Base-by-base conservation (phyloP, 2,888 invertebrate species). In the Conchocele bisecta region DNA sequence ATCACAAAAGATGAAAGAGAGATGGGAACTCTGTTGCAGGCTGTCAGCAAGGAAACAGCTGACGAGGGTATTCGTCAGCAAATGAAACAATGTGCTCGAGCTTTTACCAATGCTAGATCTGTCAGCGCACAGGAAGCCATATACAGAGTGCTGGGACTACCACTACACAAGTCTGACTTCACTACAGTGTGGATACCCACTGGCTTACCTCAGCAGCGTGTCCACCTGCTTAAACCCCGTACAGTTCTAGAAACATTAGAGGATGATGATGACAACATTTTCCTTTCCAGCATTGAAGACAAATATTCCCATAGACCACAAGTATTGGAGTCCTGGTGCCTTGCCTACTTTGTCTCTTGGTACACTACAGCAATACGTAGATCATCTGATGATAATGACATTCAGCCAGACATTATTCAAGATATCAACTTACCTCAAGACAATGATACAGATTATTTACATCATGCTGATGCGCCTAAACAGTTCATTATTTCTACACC, bases 1-100 rank as follows among this genome's bases (percentile, higher is more conserved):
- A 35, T 59, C 33, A 59, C 59, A 46, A 58, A 41, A 58, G 44
- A 58, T 17, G 58, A 58, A 35, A 41, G 58, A 41, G 58, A 58
- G 11, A 42, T 58, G 26, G 58, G 42, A 11, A 17, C 28, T 42
- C n/a, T 58, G 3, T 26, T 58, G 7, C 24, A 42, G 6, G 42
- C 42, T 15, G 58, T 58, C 13, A 9, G 9, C 26, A 42, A 58
- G 28, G 58, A 58, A 53, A 39, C 28, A 11, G 6, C 17, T 17
- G 29, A 58, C n/a, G 5, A 6, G 7, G 41, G 22, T 6, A n/a
- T 58, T 5, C 41, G 58, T n/a, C 7, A 58, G 9, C 58, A 58
- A 41, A 58, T 58, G 58, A 58, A 58, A 11, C 41, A 58, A 42
- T 42, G 42, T 13, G 58, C 28, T 22, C 42, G 44, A 26, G 58